Percentiles rank a stretch among this genome's conserved stretches.
These are phyloP conservation scores for Drosophila pseudoobscura DNA, from an alignment of 1,140 invertebrate species.

Conservation along the genomic window DNA sequence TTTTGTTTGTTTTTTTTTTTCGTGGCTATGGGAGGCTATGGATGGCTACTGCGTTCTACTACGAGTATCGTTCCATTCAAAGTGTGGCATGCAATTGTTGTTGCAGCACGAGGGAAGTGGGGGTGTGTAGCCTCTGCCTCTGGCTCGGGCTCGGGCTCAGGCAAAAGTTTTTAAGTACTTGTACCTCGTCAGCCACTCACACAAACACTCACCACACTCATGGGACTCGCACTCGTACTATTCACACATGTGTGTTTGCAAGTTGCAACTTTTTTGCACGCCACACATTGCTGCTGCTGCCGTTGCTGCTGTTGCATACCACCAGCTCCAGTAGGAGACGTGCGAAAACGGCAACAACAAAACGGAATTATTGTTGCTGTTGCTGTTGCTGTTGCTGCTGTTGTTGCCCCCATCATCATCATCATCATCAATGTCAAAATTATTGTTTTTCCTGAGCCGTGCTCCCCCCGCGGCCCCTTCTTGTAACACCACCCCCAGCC, in stretches of 20 bases:
- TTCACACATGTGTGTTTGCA: slow-evolving; percentile 38
- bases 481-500: not conserved
- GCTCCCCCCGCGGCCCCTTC: not conserved
- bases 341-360: slow-evolving; percentile 52
- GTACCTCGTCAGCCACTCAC: slow-evolving; percentile 28
- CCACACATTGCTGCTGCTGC: slow-evolving; percentile 49
- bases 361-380: slow-evolving; percentile 51
- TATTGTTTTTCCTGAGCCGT: slow-evolving; percentile 67
- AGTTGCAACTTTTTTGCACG: slow-evolving; percentile 79
- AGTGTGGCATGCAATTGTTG: slow-evolving; percentile 72
- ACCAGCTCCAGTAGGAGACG: slow-evolving; percentile 47
- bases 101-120: not conserved
- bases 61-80: slow-evolving; percentile 10
- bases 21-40: not conserved
- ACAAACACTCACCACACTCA: slow-evolving; percentile 38
- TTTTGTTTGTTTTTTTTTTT: not conserved
- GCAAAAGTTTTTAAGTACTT: slow-evolving; percentile 76
- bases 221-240: no score
- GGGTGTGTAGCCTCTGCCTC: not conserved
- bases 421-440: slow-evolving; percentile 80
- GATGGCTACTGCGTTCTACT: no score
- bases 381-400: slow-evolving; percentile 34
- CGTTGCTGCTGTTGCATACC: slow-evolving; percentile 59
- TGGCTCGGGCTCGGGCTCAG: not conserved
- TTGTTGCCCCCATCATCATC: slow-evolving; percentile 36